Evolutionary conservation across 2,888 invertebrate species (phyloP).

Genomic region (Hypomecis punctinalis): DNA sequence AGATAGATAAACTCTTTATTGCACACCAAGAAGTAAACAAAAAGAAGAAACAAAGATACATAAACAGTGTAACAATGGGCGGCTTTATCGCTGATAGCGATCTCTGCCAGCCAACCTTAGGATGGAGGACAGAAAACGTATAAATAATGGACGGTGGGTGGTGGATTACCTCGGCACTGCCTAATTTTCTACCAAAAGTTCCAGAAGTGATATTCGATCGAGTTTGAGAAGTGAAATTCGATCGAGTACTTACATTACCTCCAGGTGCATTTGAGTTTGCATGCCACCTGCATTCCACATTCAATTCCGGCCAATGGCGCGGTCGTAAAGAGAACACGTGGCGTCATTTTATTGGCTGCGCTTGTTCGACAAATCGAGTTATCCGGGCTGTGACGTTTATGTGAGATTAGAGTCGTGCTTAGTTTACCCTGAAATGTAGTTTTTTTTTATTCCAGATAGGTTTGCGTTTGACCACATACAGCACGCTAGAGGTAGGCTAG

Average conservation of each 20-base stretch:
- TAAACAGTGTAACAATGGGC: too few species aligned
- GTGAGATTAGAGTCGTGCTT: constrained; percentile 18
- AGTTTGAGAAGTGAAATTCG: constrained; percentile 9
- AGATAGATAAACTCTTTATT: too few species aligned
- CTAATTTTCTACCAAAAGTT: too few species aligned
- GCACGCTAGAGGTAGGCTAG: too few species aligned
- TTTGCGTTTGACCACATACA: not conserved
- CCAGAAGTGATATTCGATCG: too few species aligned
- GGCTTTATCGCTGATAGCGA: too few species aligned
- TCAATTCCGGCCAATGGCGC: constrained; percentile 65
- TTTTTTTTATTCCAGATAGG: not conserved
- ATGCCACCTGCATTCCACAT: constrained; percentile 67
- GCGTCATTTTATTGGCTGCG: constrained; percentile 61
- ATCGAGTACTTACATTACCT: constrained; percentile 19
- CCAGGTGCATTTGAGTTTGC: constrained; percentile 55
- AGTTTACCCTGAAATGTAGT: not conserved
- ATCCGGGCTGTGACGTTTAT: constrained; percentile 29
- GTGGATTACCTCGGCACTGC: too few species aligned
- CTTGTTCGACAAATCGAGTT: constrained; percentile 58
- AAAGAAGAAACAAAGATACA: too few species aligned
- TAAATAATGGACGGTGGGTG: too few species aligned
- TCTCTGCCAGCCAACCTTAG: too few species aligned
- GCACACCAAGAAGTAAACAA: too few species aligned
- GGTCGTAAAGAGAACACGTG: constrained; percentile 59
- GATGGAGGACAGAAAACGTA: too few species aligned